phyloP scores from a whole-genome alignment of 30 jellyfish, hydroid and myxozoan species.

The Hydractinia echinata region DNA sequence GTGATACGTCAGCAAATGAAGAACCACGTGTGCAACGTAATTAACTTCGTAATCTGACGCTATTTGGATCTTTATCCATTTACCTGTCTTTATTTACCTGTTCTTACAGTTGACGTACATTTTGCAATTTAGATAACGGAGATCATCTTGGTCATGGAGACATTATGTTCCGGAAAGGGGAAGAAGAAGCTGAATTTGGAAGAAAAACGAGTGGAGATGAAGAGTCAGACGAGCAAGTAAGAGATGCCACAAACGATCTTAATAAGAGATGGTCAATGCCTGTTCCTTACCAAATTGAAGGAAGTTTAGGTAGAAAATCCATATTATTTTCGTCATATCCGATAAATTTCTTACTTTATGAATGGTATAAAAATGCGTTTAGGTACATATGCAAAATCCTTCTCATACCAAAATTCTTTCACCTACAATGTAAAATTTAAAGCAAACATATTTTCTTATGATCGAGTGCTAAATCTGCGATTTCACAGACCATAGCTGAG shows the following conservation, averaged over 20 bases:
- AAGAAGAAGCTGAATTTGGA: constrained; percentile 3
- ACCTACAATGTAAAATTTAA: no score
- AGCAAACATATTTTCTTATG: neutral
- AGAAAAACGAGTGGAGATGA: neutral
- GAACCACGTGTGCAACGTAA: no score
- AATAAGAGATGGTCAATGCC: no score
- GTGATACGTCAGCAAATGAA: no score
- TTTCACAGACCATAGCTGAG: neutral
- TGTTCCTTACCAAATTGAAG: neutral
- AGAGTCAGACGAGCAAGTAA: neutral
- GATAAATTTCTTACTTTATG: no score
- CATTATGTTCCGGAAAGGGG: constrained; percentile 2
- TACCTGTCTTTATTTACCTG: no score
- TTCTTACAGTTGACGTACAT: no score
- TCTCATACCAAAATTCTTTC: no score
- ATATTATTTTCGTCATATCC: neutral
- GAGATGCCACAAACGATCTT: neutral
- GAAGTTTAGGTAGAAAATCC: constrained; percentile 7
- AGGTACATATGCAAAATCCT: neutral
- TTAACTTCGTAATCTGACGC: no score
- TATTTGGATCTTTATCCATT: no score
- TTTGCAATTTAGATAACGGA: no score
- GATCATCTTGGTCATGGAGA: no score
- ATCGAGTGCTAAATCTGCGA: neutral
- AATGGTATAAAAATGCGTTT: neutral